Conservation (phyloP, 92 coral and sea anemone species). For the Pocillopora grandis region DNA sequence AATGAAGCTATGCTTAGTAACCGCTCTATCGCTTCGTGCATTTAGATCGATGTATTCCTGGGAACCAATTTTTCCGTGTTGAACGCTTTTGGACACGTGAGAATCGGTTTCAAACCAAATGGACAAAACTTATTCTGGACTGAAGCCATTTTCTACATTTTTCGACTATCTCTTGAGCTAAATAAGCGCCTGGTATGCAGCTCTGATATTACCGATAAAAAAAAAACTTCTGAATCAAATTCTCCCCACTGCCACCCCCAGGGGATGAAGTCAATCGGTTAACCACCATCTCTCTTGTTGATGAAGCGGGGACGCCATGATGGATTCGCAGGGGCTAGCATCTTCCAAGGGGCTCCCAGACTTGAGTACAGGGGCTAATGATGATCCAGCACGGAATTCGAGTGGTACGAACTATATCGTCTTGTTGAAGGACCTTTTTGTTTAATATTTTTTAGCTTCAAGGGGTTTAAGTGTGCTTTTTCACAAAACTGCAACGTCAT, state of each 20-base stretch:
- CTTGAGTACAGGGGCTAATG: constrained; percentile 70
- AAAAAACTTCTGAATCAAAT: not conserved
- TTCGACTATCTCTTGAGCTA: too few relatives aligned
- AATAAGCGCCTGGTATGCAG: too few relatives aligned
- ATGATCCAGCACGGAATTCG: constrained; percentile 1
- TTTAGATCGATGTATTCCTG: not conserved
- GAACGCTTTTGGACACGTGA: not conserved
- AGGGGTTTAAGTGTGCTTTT: not conserved
- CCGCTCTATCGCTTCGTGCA: not conserved
- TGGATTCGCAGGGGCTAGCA: constrained; percentile 97
- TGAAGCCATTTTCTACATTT: too few relatives aligned
- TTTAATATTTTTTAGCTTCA: not conserved
- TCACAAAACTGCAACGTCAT: not conserved
- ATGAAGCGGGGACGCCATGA: constrained; percentile 92
- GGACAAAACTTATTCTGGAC: too few relatives aligned
- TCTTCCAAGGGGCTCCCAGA: constrained; percentile 98
- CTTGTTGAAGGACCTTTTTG: not conserved
- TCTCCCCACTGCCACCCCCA: not conserved
- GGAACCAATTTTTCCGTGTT: not conserved
- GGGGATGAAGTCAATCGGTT: not conserved
- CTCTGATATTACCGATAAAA: too few relatives aligned
- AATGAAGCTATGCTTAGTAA: constrained; percentile 1
- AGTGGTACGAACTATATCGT: constrained; percentile 32
- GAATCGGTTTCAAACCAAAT: too few relatives aligned
- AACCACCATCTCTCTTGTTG: constrained; percentile 42